Evolutionary conservation across 2,797 vertebrate genomes (phyloP).

Genomic region (Manis pentadactyla): DNA sequence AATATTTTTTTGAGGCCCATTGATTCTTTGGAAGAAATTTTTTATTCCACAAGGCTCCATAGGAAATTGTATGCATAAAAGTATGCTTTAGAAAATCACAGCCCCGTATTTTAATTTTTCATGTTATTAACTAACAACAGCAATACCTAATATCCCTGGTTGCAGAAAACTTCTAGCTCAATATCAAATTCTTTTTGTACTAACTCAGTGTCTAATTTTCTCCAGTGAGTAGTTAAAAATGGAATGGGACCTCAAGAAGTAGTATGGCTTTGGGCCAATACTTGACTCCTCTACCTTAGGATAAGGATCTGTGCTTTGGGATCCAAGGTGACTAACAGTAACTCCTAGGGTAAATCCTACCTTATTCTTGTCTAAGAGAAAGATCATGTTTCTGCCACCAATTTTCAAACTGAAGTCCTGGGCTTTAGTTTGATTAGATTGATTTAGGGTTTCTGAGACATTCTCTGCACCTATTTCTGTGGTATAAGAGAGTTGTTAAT

Average conservation of each 20-base stretch:
- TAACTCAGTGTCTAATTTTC: background rate
- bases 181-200: background rate
- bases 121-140: background rate
- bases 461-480: background rate
- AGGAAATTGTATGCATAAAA: background rate
- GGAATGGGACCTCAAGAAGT: background rate
- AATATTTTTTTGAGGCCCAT: background rate
- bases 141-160: background rate
- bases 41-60: background rate
- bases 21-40: background rate
- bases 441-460: background rate
- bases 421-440: background rate
- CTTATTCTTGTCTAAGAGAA: background rate
- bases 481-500: background rate
- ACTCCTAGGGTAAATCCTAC: background rate
- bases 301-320: background rate
- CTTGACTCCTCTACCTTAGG: background rate
- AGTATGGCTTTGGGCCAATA: background rate
- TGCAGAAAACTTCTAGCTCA: background rate
- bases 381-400: background rate
- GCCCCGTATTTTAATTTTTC: background rate
- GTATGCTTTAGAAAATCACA: background rate
- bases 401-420: background rate
- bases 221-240: background rate
- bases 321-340: background rate